Conservation (phyloP, 2,888 invertebrate genomes). For the Seira musarum region DNA sequence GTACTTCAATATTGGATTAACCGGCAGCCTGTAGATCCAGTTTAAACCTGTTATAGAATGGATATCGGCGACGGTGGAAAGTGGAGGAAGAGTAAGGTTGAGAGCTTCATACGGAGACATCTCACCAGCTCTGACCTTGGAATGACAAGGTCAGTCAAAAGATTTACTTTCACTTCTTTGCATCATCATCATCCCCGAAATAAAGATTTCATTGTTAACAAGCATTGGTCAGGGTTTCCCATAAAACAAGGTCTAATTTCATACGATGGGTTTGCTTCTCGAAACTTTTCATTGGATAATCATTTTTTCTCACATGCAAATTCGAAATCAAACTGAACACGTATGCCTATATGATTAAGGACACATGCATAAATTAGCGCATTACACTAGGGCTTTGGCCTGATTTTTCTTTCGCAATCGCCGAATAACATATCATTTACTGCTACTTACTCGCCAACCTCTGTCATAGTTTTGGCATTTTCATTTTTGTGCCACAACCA, state of each 20-base stretch:
- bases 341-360: no score
- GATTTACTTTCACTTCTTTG: background rate
- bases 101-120: conserved; percentile 67
- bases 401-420: no score
- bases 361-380: no score
- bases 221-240: background rate
- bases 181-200: background rate
- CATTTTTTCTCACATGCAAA: conserved; percentile 7
- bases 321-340: no score
- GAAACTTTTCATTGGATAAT: background rate
- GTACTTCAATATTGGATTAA: no score
- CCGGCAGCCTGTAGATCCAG: background rate
- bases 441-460: no score
- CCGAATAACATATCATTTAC: no score
- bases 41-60: conserved; percentile 27
- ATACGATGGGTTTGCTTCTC: no score
- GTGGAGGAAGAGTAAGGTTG: conserved; percentile 67
- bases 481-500: background rate
- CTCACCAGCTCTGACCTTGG: conserved; percentile 59
- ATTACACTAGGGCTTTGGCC: no score
- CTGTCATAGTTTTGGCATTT: background rate
- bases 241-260: background rate
- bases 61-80: conserved; percentile 62
- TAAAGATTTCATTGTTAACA: background rate
- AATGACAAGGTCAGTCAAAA: conserved; percentile 59